Evolutionary conservation across 2,113 vertebrate species (phyloP).

Genomic region (Chaetodon auriga): DNA sequence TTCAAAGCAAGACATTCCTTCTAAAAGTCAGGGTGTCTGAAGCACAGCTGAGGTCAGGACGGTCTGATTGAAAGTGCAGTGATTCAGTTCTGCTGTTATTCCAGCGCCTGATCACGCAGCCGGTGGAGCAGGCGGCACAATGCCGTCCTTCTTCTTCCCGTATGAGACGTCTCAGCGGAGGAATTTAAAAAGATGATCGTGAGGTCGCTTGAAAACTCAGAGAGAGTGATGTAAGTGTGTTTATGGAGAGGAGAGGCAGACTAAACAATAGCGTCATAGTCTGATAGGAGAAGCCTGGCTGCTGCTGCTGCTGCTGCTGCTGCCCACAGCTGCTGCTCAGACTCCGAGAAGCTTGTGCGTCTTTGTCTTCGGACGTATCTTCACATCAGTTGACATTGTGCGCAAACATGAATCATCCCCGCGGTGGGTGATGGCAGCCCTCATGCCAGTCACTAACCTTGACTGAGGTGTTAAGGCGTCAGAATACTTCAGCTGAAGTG

Average conservation of each 20-base stretch:
- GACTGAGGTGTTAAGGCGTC: conserved; percentile 12
- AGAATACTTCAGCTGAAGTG: conserved; percentile 7
- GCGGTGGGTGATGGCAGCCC: conserved; percentile 42
- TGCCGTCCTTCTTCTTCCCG: conserved; percentile 8
- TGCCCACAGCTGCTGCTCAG: conserved; percentile 24
- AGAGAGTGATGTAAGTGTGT: conserved; percentile 30
- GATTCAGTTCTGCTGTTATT: conserved; percentile 62
- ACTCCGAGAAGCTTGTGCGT: background rate
- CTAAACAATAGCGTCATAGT: conserved; percentile 49
- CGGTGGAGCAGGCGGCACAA: conserved; percentile 19
- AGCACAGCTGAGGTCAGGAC: conserved; percentile 69
- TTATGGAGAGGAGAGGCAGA: conserved; percentile 43
- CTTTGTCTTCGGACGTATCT: background rate
- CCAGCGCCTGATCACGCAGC: conserved; percentile 15
- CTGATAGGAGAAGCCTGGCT: conserved; percentile 34
- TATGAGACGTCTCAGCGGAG: conserved; percentile 22
- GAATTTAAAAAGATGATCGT: conserved; percentile 21
- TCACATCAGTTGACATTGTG: conserved; percentile 9
- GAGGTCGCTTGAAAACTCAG: conserved; percentile 7
- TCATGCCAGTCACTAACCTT: conserved; percentile 43
- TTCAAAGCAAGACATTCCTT: conserved; percentile 73
- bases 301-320: conserved; percentile 3
- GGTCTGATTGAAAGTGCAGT: conserved; percentile 57
- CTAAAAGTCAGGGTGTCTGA: conserved; percentile 63
- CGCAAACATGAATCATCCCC: conserved; percentile 37